Percentiles rank a stretch among this genome's conserved stretches.
Conservation (phyloP, 2,113 vertebrate species). For the Misgurnus anguillicaudatus region DNA sequence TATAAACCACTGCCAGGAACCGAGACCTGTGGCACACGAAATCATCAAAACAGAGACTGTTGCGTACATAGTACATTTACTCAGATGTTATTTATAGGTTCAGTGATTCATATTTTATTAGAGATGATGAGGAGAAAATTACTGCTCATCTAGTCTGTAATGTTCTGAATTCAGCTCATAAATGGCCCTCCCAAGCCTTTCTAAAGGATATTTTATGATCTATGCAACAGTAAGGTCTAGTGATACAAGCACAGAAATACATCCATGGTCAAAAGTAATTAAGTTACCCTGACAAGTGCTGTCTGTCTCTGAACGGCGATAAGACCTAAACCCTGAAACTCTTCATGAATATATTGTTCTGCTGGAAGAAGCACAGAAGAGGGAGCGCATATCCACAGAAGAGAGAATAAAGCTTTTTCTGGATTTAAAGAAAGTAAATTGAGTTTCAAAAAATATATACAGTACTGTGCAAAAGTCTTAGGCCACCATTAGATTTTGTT, state of each 20-base stretch:
- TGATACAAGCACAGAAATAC: slow-evolving; percentile 17
- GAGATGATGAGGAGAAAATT: neutral
- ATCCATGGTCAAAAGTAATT: slow-evolving; percentile 19
- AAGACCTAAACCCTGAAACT: slow-evolving; percentile 5
- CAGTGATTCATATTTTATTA: neutral
- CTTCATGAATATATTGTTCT: slow-evolving; percentile 11
- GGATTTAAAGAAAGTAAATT: neutral
- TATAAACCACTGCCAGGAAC: neutral
- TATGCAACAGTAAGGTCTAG: neutral
- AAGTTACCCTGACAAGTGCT: slow-evolving; percentile 34
- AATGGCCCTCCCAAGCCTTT: slow-evolving; percentile 3
- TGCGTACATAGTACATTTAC: neutral
- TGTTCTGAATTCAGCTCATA: neutral
- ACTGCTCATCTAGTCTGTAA: neutral
- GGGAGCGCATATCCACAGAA: no score
- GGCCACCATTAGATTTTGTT: no score
- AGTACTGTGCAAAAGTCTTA: no score
- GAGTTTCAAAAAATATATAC: neutral
- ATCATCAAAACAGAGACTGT: neutral
- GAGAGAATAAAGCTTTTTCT: neutral
- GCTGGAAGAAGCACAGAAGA: neutral
- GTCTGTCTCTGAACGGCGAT: slow-evolving; percentile 16
- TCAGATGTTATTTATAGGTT: slow-evolving; percentile 9
- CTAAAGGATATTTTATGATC: slow-evolving; percentile 22
- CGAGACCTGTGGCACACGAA: neutral